phyloP scores from a whole-genome alignment of 2,113 vertebrate genomes.

The Equus przewalskii region DNA sequence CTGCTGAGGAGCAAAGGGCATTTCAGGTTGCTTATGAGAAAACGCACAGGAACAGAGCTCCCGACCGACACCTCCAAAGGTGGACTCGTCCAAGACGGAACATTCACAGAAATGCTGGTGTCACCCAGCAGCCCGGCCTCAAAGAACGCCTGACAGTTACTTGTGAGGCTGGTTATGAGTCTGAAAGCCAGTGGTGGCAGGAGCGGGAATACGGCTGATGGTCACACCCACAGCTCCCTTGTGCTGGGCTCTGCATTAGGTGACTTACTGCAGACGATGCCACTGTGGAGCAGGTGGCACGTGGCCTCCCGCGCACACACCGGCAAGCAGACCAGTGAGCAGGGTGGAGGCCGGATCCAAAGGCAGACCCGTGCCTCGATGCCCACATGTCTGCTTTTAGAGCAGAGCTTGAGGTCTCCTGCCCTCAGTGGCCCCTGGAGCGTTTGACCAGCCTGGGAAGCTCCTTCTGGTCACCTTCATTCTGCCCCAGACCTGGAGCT shows the following conservation, averaged over 20 bases:
- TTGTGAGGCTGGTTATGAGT: accelerated
- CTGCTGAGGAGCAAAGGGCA: accelerated
- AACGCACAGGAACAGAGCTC: background rate
- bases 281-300: too few species aligned
- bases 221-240: accelerated
- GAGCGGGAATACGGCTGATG: too few species aligned
- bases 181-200: accelerated
- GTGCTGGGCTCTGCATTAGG: accelerated
- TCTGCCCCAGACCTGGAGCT: background rate
- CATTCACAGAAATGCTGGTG: accelerated
- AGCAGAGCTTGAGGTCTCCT: background rate
- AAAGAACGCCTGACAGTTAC: accelerated
- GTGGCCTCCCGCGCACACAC: background rate
- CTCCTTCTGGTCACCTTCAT: background rate
- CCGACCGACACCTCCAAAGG: background rate
- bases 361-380: accelerated
- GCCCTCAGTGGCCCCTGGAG: background rate
- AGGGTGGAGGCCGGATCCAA: background rate
- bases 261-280: accelerated
- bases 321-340: too few species aligned
- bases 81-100: background rate
- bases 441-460: background rate
- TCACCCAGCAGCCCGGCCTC: background rate
- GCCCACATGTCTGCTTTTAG: accelerated
- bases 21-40: background rate